Evolutionary conservation across 2,113 vertebrate species (phyloP), one percentile per base, ranked within the genome.

Genomic region (Oryzias curvinotus): DNA sequence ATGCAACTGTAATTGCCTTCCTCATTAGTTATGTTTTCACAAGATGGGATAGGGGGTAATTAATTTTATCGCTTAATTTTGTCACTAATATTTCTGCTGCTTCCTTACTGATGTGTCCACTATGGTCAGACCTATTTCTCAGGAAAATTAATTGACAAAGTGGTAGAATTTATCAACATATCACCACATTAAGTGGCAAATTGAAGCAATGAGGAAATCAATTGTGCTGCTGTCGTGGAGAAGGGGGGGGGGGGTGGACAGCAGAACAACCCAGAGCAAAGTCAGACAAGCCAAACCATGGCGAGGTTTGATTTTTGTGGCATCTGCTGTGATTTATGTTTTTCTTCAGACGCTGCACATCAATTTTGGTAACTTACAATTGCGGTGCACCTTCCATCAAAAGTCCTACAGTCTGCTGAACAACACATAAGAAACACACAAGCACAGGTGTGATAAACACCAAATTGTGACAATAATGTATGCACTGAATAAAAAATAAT

Each of bases 31-130:
- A 90, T 91, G 89, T 93, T 92, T 93, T 91, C 87, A 85, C 82
- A 87, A 85, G 84, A 84, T 81, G 80, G 87, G 83, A 88, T 87
- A 83, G 86, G 87, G 88, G 88, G 87, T 89, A 87, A 93, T 92
- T 91, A 82, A 93, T 92, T 93, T 91, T 86, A 92, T 92, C 90
- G 91, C 92, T 93, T 92, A 90, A 92, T 92, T 92, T 91, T 91
- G 89, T 90, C 91, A 91, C 85, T 30, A 79, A 86, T 90, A 82
- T 87, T 88, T 89, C 68, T 80, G 77, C 80, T 14, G 81, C 79
- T 77, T 71, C 52, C 48, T 81, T 88, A 91, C 91, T 88, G 90
- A 93, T 89, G 89, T 81, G 84, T 82, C 84, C 83, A 63, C 68
- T 60, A 74, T 61, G 77, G 85, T 69, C 73, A 23, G 78, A 80